Evolutionary conservation across 2,888 invertebrate genomes (phyloP).

Genomic region (Clostera curtula): DNA sequence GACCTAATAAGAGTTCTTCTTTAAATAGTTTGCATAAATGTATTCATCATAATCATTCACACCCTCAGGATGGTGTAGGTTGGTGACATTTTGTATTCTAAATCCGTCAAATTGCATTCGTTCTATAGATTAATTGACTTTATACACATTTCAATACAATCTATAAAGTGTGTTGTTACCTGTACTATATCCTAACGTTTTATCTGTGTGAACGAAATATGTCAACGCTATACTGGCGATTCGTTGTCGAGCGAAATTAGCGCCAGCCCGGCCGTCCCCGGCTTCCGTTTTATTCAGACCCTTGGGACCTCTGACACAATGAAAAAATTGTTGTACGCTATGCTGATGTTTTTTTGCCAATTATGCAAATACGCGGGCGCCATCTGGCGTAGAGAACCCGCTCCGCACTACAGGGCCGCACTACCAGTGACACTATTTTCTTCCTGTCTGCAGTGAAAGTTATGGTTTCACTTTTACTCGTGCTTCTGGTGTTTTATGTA

Average conservation of each 20-base stretch:
- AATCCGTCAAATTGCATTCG: too few relatives aligned
- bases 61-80: too few relatives aligned
- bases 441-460: slow-evolving; percentile 42
- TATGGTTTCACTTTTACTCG: slow-evolving; percentile 45
- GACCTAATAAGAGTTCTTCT: too few relatives aligned
- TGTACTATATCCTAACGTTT: slow-evolving; percentile 7
- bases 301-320: slow-evolving; percentile 57
- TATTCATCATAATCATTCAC: too few relatives aligned
- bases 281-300: slow-evolving; percentile 64
- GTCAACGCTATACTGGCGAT: slow-evolving; percentile 39
- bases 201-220: slow-evolving; percentile 27
- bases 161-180: neutral
- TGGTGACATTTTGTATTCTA: too few relatives aligned
- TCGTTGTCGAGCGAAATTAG: slow-evolving; percentile 54
- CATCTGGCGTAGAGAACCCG: slow-evolving; percentile 41
- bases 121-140: slow-evolving; percentile 4
- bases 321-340: slow-evolving; percentile 57
- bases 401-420: slow-evolving; percentile 33
- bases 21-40: too few relatives aligned
- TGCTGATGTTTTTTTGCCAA: slow-evolving; percentile 51
- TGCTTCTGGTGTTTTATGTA: slow-evolving; percentile 9
- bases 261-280: slow-evolving; percentile 44
- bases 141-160: neutral
- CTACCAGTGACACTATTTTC: slow-evolving; percentile 24
- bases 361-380: slow-evolving; percentile 56